These are phyloP conservation scores for Alentia gelatinosa DNA, from an alignment of 2,888 invertebrate species.

Conservation along the genomic window DNA sequence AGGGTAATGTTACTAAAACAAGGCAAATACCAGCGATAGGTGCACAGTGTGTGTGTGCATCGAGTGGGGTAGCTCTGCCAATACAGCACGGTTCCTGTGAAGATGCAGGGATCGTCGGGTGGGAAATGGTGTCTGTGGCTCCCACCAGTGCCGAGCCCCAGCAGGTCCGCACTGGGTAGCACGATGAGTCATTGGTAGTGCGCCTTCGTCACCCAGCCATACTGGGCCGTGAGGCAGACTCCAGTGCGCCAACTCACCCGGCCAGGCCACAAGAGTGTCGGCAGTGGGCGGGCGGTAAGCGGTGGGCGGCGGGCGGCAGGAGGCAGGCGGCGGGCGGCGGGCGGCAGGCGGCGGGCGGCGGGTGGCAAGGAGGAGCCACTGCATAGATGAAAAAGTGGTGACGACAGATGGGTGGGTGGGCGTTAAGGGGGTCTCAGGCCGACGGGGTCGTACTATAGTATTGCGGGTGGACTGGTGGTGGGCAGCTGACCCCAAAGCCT, in stretches of 20 bases:
- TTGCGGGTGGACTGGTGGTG: no score
- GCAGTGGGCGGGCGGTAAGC: neutral
- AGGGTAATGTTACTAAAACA: neutral
- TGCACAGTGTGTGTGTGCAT: neutral
- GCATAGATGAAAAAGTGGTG: neutral
- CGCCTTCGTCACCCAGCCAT: conserved; percentile 3
- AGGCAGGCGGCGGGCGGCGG: neutral
- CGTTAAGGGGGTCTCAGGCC: no score
- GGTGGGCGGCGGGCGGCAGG: neutral
- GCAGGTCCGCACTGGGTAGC: neutral
- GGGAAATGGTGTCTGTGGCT: neutral
- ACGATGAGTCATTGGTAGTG: conserved; percentile 9
- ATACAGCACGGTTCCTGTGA: neutral
- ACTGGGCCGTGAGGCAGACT: conserved; percentile 16
- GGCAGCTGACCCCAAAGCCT: no score
- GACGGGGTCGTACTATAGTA: no score
- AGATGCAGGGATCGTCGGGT: neutral
- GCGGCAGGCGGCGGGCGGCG: neutral
- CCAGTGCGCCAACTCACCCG: neutral
- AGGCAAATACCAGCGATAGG: neutral
- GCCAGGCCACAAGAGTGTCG: neutral
- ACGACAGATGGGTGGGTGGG: no score
- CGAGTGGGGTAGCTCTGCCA: neutral
- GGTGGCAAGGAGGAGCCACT: neutral
- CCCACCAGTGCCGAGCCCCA: neutral